phyloP scores from a whole-genome alignment of 2,113 vertebrate species.

The Myrmecophaga tridactyla region DNA sequence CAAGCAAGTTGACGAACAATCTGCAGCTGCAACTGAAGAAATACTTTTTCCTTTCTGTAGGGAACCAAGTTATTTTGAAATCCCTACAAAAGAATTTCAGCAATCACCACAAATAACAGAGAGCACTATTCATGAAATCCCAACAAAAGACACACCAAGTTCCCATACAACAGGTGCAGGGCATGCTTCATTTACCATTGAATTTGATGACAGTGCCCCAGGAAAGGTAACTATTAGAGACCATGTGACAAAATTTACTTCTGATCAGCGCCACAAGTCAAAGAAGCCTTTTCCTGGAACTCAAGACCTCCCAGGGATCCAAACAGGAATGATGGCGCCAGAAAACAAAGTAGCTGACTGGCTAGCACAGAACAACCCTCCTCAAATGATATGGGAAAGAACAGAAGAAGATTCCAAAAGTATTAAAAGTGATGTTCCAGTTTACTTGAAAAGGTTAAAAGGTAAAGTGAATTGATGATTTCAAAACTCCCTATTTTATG shows the following conservation, averaged over 20 bases:
- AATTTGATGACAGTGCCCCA: slow-evolving; percentile 96
- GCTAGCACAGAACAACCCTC: slow-evolving; percentile 98
- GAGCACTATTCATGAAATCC: slow-evolving; percentile 93
- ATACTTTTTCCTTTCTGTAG: slow-evolving; percentile 87
- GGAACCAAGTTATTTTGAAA: slow-evolving; percentile 96
- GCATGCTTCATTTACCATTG: slow-evolving; percentile 98
- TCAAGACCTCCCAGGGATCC: slow-evolving; percentile 94
- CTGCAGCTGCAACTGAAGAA: slow-evolving; percentile 87
- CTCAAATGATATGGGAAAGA: slow-evolving; percentile 91
- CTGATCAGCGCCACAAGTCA: slow-evolving; percentile 90
- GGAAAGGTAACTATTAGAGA: slow-evolving; percentile 99
- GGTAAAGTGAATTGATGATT: slow-evolving; percentile 86
- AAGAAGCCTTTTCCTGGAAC: slow-evolving; percentile 87
- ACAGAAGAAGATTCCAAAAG: slow-evolving; percentile 97
- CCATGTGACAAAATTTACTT: slow-evolving; percentile 93
- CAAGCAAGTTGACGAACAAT: slow-evolving; percentile 87
- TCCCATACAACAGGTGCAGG: slow-evolving; percentile 87
- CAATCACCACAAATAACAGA: slow-evolving; percentile 86
- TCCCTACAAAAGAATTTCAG: slow-evolving; percentile 94
- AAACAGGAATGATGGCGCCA: slow-evolving; percentile 96
- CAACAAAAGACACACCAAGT: slow-evolving; percentile 94
- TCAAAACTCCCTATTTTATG: slow-evolving; percentile 63
- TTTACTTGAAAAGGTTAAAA: slow-evolving; percentile 97
- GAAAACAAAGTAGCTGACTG: slow-evolving; percentile 99
- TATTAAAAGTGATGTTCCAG: slow-evolving; percentile 97